Evolutionary conservation across 2,888 invertebrate species (phyloP).

Genomic region (Frankliniella fusca): DNA sequence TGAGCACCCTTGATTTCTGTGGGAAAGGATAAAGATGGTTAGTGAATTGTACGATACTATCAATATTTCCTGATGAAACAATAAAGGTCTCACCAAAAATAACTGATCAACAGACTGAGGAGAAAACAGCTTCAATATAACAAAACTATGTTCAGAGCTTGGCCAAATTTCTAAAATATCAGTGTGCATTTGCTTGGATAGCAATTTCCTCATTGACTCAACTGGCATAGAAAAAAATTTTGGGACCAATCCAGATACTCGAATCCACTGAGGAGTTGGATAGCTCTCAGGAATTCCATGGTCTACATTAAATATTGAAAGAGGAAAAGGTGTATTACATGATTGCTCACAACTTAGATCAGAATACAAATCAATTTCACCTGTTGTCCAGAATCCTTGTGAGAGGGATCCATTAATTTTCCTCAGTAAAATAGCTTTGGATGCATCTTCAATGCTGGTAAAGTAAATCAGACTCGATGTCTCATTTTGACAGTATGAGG

Average conservation of each 20-base stretch:
- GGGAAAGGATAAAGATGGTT: not conserved
- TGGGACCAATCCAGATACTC: not conserved
- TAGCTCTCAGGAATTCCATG: not conserved
- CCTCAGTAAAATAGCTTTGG: not conserved
- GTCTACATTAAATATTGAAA: not conserved
- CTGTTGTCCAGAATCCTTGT: conserved; percentile 9
- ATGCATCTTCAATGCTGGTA: not conserved
- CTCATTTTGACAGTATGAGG: not conserved
- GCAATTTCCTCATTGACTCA: not conserved
- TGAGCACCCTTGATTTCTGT: conserved; percentile 7
- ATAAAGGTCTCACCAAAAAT: not conserved
- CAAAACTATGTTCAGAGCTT: not conserved
- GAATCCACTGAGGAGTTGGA: not conserved
- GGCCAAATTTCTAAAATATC: not conserved
- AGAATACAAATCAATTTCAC: not conserved
- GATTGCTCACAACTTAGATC: not conserved
- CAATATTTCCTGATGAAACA: not conserved
- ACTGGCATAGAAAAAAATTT: not conserved
- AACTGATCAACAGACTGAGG: not conserved
- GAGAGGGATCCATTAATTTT: not conserved
- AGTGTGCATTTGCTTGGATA: not conserved
- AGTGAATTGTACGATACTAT: not conserved
- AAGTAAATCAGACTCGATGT: not conserved
- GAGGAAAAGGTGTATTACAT: not conserved
- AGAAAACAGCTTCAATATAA: not conserved